Evolutionary conservation across 2,113 vertebrate genomes (phyloP), one percentile per base, ranked within the genome.

Genomic region (Grantiella picta): DNA sequence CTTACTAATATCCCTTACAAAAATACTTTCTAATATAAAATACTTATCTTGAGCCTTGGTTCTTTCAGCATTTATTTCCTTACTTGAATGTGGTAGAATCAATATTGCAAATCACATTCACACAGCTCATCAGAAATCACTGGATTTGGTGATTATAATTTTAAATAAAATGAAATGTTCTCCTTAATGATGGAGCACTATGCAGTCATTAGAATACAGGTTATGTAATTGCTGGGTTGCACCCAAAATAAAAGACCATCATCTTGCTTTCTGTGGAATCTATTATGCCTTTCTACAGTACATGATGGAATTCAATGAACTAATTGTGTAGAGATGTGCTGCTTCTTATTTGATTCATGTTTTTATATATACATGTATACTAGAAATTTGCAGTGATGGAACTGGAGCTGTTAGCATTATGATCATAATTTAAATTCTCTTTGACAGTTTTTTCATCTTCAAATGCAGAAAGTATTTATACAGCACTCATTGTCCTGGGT

Each of bases 141-240:
- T 75, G 49, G 57, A 53, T 85, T 92, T 91, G 59, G 45, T 38
- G 42, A 90, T 92, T 89, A 68, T 42, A 65, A 92, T 95, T 94
- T 82, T 92, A 96, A 94, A 87, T 49, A 91, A 89, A 87, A 91
- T 52, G 7, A 72, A 20, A 54, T 93, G 80, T 91, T 94, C 50
- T 87, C 42, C 75, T 91, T 80, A 91, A 66, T 77, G 71, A 82
- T 59, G 42, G 35, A 93, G 47, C 38, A 65, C 36, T 61, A 33
- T 3, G 1, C 35, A 87, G 49, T 84, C 65, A 76, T 84, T 89
- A 73, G 60, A 72, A 94, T 44, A 61, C 45, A 88, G 70, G 84
- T 86, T 91, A 82, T 17, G 59, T 80, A 90, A 82, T 63, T 88
- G 45, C 85, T 64, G 64, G 33, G 40, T 82, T 88, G 50, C 27